phyloP scores from a whole-genome alignment of 2,888 invertebrate genomes.

The Stenichneumon culpator region DNA sequence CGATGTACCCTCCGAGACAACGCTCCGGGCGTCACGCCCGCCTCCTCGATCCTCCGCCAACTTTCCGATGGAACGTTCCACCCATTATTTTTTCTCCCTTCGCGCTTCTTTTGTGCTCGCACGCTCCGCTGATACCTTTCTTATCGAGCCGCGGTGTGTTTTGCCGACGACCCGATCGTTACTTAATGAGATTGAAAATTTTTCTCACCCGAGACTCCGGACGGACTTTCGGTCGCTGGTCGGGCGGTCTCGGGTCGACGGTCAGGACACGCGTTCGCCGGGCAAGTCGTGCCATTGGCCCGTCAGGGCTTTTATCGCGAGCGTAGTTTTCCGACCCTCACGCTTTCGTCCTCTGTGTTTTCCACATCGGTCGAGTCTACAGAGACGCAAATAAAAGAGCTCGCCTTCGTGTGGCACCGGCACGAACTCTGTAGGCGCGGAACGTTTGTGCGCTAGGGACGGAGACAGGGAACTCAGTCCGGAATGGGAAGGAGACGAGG shows the following conservation, averaged over 20 bases:
- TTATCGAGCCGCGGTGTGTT: background rate
- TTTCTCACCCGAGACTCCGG: slow-evolving; percentile 22
- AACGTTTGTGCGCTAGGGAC: background rate
- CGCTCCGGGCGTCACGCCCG: slow-evolving; percentile 27
- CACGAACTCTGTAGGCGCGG: background rate
- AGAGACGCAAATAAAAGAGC: slow-evolving; percentile 2
- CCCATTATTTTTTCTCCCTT: background rate
- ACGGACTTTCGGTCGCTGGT: too few relatives aligned
- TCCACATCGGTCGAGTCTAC: background rate
- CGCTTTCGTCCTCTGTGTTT: slow-evolving; percentile 17
- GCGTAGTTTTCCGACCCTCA: background rate
- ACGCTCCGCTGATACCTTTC: background rate
- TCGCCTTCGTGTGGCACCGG: background rate
- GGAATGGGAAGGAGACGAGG: slow-evolving; percentile 30
- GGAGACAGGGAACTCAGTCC: background rate
- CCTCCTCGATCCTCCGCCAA: slow-evolving; percentile 1
- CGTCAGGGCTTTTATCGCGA: slow-evolving; percentile 47
- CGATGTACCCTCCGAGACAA: slow-evolving; percentile 17
- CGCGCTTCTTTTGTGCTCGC: background rate
- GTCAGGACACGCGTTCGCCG: slow-evolving; percentile 39
- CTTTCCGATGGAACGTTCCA: slow-evolving; percentile 26
- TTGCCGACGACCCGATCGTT: background rate
- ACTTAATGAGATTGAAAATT: slow-evolving; percentile 54
- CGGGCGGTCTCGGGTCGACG: slow-evolving; percentile 7
- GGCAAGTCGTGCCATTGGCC: slow-evolving; percentile 38